Evolutionary conservation across 2,797 vertebrate genomes (phyloP), one percentile per base, ranked within the genome.

Genomic region (Rhincodon typus): DNA sequence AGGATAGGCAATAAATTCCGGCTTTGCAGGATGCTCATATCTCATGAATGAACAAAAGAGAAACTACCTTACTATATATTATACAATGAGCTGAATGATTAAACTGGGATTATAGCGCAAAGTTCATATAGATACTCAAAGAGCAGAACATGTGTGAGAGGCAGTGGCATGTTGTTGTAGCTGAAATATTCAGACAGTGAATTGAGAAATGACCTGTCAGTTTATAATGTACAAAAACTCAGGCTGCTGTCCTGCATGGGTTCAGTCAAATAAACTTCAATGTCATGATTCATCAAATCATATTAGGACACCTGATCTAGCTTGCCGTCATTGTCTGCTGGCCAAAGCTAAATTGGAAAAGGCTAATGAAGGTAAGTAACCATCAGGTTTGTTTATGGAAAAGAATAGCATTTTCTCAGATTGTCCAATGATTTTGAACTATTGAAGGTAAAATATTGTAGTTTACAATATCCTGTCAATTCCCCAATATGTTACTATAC

Each of bases 121-220:
- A 94, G n/a, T 95, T 95, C 30, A 34, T 6, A 74, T n/a, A 13
- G 53, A 21, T 19, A 77, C 13, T 0, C 27, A 46, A 77, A 30
- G 46, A 95, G 34, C 38, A 72, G 27, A 74, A 46, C 69, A 53
- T 1, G 12, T 25, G 42, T 4, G 13, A 30, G 13, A 34, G 67
- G 21, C 30, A 46, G 17, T 94, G 69, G 30, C 69, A 50, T 46
- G 27, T 21, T 94, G 13, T 95, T n/a, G 50, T 27, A 74, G 70
- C 42, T 77, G 15, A 77, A 34, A 8, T 42, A 19, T 23, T 19
- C 25, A 3, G 38, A 23, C 27, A 10, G n/a, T 95, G 70, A 95
- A 30, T 95, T 95, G 70, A 53, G 70, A 95, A 69, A 74, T 95
- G 27, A 34, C 25, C 70, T 95, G 46, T 95, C 46, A n/a, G 69